Evolutionary conservation across 2,113 vertebrate genomes (phyloP), one percentile per base, ranked within the genome.

Genomic region (Chauna torquata): DNA sequence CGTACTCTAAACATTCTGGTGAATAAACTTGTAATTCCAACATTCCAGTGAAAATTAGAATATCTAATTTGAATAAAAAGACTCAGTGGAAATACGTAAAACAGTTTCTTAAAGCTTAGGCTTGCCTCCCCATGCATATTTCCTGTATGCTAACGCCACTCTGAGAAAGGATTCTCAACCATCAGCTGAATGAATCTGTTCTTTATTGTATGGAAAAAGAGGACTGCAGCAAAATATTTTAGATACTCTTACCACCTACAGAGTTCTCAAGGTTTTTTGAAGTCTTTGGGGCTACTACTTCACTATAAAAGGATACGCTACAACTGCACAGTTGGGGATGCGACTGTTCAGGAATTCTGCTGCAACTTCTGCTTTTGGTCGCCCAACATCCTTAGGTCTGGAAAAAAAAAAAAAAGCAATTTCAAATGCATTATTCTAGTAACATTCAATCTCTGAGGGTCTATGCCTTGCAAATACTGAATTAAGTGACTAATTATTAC

Each of bases 281-380:
- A 90, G 95, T 72, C 38, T 58, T 44, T 12, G 15, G 65, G 91
- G 61, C 70, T 82, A 34, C 83, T 83, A 50, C 14, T 55, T 30
- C 66, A 68, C 52, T 79, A 32, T 17, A 82, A 97, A 99, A 99
- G 99, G 99, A 99, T 99, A 99, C 99, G 99, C 98, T 79, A 99
- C 97, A 5, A 99, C 99, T 95, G 98, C 98, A 95, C 99, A 99
- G 95, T 97, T 98, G 77, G 99, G 99, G 96, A 99, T 85, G 74
- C 99, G 98, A 82, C 91, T 98, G 96, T 99, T 99, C 19, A 99
- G 97, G 93, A 99, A 99, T 82, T 99, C 99, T 66, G 99, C 99
- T 92, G 99, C 99, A 71, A 99, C 99, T 69, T 99, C 99, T 74
- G 99, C 99, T 96, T 99, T 99, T 44, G 99, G 98, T 96, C 98